Evolutionary conservation across 2,797 vertebrate genomes (phyloP).

Genomic region (Diplodus puntazzo): DNA sequence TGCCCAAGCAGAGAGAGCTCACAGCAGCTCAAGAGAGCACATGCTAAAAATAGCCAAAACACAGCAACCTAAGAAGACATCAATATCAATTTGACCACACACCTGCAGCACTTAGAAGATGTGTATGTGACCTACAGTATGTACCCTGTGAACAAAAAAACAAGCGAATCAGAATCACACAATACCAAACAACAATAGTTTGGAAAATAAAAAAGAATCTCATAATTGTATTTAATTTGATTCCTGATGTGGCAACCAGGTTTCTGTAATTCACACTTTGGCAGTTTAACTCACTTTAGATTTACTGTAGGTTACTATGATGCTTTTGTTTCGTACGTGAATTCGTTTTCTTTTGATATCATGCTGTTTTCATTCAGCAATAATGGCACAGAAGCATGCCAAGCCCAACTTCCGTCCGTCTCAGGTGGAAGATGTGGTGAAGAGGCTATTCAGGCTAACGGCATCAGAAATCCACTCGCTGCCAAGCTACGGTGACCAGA

Average conservation of each 20-base stretch:
- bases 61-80: too few relatives aligned
- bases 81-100: too few relatives aligned
- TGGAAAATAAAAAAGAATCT: not conserved
- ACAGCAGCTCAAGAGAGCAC: too few relatives aligned
- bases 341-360: not conserved
- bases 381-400: constrained; percentile 66
- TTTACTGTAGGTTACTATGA: too few relatives aligned
- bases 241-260: not conserved
- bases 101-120: too few relatives aligned
- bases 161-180: not conserved
- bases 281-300: too few relatives aligned
- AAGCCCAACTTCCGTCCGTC: constrained; percentile 85
- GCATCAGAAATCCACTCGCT: constrained; percentile 77
- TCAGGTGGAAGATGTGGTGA: constrained; percentile 82
- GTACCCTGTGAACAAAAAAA: not conserved
- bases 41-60: too few relatives aligned
- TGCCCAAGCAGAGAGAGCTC: too few relatives aligned
- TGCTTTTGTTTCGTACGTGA: not conserved
- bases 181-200: not conserved
- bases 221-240: not conserved
- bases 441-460: constrained; percentile 85
- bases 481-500: constrained; percentile 96
- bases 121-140: too few relatives aligned
- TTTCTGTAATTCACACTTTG: not conserved
- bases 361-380: constrained; percentile 38